Conservation (phyloP, 2,797 vertebrate genomes). For the Dermochelys coriacea region DNA sequence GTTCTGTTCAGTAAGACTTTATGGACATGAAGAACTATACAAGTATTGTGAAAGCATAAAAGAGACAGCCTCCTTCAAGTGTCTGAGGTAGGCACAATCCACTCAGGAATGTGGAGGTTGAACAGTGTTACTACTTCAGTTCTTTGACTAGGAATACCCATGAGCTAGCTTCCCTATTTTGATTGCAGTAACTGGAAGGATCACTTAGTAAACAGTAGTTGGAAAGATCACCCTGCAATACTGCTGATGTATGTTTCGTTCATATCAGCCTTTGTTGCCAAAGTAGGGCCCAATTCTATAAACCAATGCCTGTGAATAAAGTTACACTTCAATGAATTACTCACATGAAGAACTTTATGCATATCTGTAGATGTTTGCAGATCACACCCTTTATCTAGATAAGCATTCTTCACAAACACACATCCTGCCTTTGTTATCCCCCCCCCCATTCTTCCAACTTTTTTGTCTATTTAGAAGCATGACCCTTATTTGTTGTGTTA, state of each 20-base stretch:
- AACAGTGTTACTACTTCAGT: neutral
- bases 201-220: conserved; percentile 1
- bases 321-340: neutral
- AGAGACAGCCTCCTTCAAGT: neutral
- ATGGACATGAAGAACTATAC: neutral
- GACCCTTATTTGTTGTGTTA: neutral
- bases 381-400: neutral
- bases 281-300: neutral
- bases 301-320: neutral
- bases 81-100: neutral
- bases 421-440: neutral
- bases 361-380: neutral
- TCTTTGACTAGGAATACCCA: neutral
- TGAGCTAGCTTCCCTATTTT: neutral
- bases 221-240: neutral
- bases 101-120: neutral
- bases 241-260: neutral
- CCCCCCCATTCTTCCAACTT: neutral
- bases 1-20: neutral
- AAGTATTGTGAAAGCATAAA: neutral
- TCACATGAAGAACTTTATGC: neutral
- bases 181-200: fast-evolving
- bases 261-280: neutral
- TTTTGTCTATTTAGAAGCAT: conserved; percentile 1
- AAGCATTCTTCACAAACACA: neutral